Evolutionary conservation across 2,888 invertebrate species (phyloP).

Genomic region (Muscina levida): DNA sequence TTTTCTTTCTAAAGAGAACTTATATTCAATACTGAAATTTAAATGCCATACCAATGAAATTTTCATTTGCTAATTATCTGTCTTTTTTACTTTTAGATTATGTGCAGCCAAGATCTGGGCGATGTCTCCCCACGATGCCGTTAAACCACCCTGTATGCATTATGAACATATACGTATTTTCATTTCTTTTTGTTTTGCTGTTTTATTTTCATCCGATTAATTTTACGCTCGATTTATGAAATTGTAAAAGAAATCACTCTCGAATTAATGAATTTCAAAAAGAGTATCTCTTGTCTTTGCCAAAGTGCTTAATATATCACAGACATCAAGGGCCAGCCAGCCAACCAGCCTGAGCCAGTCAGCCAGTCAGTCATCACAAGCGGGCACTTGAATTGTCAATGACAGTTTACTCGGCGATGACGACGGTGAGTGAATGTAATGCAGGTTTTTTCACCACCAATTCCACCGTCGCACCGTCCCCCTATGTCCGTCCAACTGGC

Average conservation of each 20-base stretch:
- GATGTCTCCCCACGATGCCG: not conserved
- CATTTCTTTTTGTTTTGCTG: not conserved
- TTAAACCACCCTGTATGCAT: not conserved
- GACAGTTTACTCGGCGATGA: conserved; percentile 2
- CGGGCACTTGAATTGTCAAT: conserved; percentile 44
- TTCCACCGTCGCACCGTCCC: too few relatives aligned
- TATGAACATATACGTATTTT: conserved; percentile 1
- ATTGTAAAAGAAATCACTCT: conserved; percentile 43
- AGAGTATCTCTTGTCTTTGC: conserved; percentile 27
- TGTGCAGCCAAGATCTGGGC: too few relatives aligned
- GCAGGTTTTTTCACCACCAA: too few relatives aligned
- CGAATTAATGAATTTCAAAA: conserved; percentile 40
- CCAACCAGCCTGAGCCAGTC: conserved; percentile 11
- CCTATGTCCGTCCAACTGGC: not conserved
- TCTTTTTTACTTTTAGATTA: too few relatives aligned
- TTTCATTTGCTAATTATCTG: too few relatives aligned
- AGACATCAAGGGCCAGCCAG: not conserved
- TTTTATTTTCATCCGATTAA: conserved; percentile 6
- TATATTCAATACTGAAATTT: too few relatives aligned
- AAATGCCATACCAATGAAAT: too few relatives aligned
- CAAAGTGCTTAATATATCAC: conserved; percentile 33
- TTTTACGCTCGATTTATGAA: conserved; percentile 36
- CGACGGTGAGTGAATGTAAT: too few relatives aligned
- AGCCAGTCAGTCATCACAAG: conserved; percentile 44
- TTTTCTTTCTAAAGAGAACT: too few relatives aligned